Conservation (phyloP, 2,888 invertebrate genomes). For the Philonicus albiceps region DNA sequence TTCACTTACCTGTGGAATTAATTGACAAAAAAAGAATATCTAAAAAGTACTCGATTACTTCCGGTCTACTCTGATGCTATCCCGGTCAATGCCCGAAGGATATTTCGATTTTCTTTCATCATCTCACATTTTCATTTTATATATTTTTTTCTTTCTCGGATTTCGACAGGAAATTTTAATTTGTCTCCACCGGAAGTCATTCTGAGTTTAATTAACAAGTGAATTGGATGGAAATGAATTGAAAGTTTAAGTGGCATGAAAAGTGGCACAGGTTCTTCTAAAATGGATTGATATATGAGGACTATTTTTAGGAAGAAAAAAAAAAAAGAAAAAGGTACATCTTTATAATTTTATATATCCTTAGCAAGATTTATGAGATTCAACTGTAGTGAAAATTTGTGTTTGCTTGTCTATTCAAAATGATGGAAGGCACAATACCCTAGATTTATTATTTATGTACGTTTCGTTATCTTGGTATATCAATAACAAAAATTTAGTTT, state of each 20-base stretch:
- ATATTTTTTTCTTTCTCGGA: not conserved
- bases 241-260: not conserved
- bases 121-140: not conserved
- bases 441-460: not conserved
- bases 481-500: not conserved
- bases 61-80: not conserved
- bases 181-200: not conserved
- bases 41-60: not conserved
- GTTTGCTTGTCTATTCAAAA: not conserved
- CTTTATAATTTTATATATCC: not conserved
- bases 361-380: not conserved
- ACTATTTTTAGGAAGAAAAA: not conserved
- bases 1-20: not conserved
- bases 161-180: not conserved
- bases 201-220: not conserved
- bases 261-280: not conserved
- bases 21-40: not conserved
- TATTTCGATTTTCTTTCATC: not conserved
- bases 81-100: not conserved
- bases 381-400: not conserved
- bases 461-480: not conserved
- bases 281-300: not conserved
- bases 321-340: not conserved
- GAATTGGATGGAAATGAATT: not conserved
- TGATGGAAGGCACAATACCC: not conserved